phyloP scores from a whole-genome alignment of 2,113 vertebrate genomes.

The Pristiophorus japonicus region DNA sequence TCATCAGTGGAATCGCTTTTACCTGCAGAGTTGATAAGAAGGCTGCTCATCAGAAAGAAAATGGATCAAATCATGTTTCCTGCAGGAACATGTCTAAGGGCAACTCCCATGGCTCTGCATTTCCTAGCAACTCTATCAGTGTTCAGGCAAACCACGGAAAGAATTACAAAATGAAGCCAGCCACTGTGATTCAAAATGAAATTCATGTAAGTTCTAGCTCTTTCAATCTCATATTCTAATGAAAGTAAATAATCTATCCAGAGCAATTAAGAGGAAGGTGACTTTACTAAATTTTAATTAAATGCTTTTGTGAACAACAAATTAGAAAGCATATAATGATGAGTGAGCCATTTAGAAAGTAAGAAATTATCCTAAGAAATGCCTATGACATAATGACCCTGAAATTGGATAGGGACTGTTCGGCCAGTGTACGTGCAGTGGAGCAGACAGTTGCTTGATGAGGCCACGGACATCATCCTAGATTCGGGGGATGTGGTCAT shows the following conservation, averaged over 20 bases:
- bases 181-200: conserved; percentile 65
- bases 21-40: conserved; percentile 74
- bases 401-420: background rate
- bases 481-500: background rate
- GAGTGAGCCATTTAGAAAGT: background rate
- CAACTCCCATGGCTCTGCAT: conserved; percentile 60
- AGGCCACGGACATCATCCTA: background rate
- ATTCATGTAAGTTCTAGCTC: conserved; percentile 64
- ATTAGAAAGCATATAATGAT: too few species aligned
- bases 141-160: conserved; percentile 72
- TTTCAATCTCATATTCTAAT: conserved; percentile 40
- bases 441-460: background rate
- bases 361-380: background rate
- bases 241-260: conserved; percentile 17
- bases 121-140: conserved; percentile 58
- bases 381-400: background rate
- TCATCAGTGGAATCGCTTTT: conserved; percentile 68
- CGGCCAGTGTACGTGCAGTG: background rate
- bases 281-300: background rate
- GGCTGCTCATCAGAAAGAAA: conserved; percentile 60
- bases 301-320: background rate
- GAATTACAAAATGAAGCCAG: conserved; percentile 63
- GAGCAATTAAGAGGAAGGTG: background rate
- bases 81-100: conserved; percentile 70
- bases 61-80: conserved; percentile 70